Conservation (phyloP, 2,797 vertebrate species). For the Manis pentadactyla region DNA sequence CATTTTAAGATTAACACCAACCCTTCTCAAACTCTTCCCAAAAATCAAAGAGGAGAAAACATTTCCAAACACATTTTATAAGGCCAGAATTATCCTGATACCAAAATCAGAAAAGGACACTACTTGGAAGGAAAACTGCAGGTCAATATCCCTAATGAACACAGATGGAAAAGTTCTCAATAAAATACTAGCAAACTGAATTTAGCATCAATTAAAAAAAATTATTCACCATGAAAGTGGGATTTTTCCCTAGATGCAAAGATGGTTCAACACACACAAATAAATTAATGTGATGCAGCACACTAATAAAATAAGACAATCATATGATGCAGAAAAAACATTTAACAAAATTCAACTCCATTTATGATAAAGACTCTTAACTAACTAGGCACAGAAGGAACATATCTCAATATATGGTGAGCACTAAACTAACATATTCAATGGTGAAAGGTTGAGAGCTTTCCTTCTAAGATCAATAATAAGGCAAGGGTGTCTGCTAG, state of each 20-base stretch:
- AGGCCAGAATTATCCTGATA: neutral
- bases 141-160: neutral
- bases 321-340: neutral
- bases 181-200: neutral
- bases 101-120: neutral
- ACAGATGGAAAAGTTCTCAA: neutral
- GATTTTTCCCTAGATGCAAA: neutral
- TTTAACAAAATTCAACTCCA: neutral
- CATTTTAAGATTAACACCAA: neutral
- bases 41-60: neutral
- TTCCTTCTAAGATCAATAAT: neutral
- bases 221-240: neutral
- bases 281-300: neutral
- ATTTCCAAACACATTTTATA: neutral
- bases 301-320: neutral
- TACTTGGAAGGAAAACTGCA: neutral
- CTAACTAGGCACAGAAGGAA: neutral
- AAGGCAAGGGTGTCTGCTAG: neutral
- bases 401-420: neutral
- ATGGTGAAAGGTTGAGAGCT: neutral
- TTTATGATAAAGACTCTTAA: neutral
- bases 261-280: neutral
- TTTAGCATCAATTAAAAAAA: neutral
- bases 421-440: neutral
- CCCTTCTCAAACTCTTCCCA: neutral